phyloP scores from a whole-genome alignment of 2,113 vertebrate species.

The zebrafish (Danio rerio) region DNA sequence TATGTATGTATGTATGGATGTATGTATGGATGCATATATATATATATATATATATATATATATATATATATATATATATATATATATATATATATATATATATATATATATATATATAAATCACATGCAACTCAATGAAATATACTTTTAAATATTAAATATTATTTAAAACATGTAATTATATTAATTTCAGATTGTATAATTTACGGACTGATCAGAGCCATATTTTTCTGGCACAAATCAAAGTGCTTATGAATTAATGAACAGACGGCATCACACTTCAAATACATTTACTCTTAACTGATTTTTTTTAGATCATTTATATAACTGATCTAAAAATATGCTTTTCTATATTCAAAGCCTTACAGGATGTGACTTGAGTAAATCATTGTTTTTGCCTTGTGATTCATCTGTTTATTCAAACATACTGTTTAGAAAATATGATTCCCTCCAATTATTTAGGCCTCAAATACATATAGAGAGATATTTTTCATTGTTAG shows the following conservation, averaged over 20 bases:
- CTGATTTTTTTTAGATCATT: background rate
- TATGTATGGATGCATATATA: too few species aligned
- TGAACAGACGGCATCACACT: background rate
- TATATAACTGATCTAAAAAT: background rate
- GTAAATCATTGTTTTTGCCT: background rate
- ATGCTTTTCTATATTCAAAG: background rate
- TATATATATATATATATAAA: too few species aligned
- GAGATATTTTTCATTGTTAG: background rate
- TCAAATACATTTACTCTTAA: background rate
- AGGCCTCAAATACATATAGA: background rate
- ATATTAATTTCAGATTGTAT: background rate
- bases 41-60: too few species aligned
- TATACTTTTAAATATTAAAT: too few species aligned
- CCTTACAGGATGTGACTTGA: background rate
- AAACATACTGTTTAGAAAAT: background rate
- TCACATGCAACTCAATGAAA: too few species aligned
- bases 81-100: too few species aligned
- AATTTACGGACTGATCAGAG: background rate
- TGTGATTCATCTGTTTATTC: background rate
- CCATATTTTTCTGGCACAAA: background rate
- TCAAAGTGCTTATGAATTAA: background rate
- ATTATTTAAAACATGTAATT: background rate
- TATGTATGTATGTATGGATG: too few species aligned
- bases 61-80: too few species aligned
- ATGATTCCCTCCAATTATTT: background rate